Evolutionary conservation across 1,140 invertebrate genomes (phyloP).

Genomic region (Hycleus cichorii): DNA sequence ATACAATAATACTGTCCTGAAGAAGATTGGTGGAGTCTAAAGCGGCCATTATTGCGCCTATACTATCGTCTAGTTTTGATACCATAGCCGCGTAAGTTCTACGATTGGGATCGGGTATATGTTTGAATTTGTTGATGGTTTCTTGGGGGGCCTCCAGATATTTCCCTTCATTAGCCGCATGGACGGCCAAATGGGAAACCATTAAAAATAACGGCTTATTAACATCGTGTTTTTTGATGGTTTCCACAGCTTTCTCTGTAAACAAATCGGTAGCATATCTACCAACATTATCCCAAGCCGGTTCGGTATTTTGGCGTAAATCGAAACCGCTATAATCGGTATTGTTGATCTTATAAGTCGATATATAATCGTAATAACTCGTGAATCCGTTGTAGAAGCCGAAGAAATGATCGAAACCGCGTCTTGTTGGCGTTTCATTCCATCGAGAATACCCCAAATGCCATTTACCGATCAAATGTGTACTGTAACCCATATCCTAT

Average conservation of each 20-base stretch:
- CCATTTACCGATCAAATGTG: constrained; percentile 66
- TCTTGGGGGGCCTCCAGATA: constrained; percentile 55
- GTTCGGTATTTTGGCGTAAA: constrained; percentile 51
- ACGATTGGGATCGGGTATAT: constrained; percentile 58
- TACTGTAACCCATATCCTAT: constrained; percentile 57
- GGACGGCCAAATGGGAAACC: constrained; percentile 59
- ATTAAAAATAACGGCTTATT: constrained; percentile 60
- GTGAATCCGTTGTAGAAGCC: constrained; percentile 58
- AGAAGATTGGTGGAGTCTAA: constrained; percentile 53
- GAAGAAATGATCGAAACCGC: constrained; percentile 60
- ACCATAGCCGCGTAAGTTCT: constrained; percentile 69
- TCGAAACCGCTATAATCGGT: constrained; percentile 58
- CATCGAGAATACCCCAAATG: constrained; percentile 55
- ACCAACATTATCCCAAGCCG: constrained; percentile 53
- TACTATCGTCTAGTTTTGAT: constrained; percentile 60
- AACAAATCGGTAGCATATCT: constrained; percentile 64
- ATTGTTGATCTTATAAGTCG: constrained; percentile 43
- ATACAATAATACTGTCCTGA: constrained; percentile 62
- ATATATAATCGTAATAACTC: constrained; percentile 56
- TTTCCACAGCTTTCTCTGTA: constrained; percentile 52
- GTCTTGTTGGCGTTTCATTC: constrained; percentile 51
- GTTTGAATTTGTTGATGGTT: constrained; percentile 52
- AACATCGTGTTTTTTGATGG: constrained; percentile 52
- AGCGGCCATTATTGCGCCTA: constrained; percentile 55
- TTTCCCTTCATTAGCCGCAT: constrained; percentile 52